Base-by-base conservation (phyloP, 35 echinoderm and acorn worm genomes). In the Ptychodera flava region DNA sequence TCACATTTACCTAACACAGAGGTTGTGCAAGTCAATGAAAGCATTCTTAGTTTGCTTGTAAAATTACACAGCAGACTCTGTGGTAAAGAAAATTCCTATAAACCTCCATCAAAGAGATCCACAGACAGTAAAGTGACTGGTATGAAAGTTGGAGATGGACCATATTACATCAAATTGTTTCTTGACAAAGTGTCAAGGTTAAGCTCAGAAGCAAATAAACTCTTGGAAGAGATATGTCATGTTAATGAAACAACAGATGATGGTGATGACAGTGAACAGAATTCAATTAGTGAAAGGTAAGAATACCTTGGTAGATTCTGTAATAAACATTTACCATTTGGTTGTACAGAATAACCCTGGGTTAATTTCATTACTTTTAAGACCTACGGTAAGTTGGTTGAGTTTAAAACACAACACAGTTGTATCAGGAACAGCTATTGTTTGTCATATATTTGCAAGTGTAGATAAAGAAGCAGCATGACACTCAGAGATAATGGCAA, bases 41-140 rank as follows among this genome's bases (percentile, higher is more conserved):
- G 87, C 85, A 94, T 99, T 31, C 38, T 99, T 34, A 89, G 84
- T 30, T 82, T 99, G 15, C 90, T 99, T 76, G 77, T 99, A 15
- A 99, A 99, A 53, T 82, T 99, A 1, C 81, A 99, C 78, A 28
- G 78, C 0, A 99, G 92, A 80, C 86, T 94, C n/a, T 90, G 85
- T 0, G 83, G 76, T 0, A 92, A 92, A 29, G 91, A 99, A 80
- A 85, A 36, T 27, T 81, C 81, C 22, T 92, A 94, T 36, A 30
- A 76, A 14, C 88, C 90, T 1, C 88, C 91, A 34, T 79, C 36
- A 52, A 83, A 37, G 75, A 86, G 85, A 76, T 77, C 38, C 15
- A 33, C 37, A 31, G 28, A 36, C 64, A 36, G 10, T 34, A 79
- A 14, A 0, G 52, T 35, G 32, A 34, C 34, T 31, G 78, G 36